phyloP scores from a whole-genome alignment of 2,113 vertebrate genomes.

The Phalacrocorax pelagicus region DNA sequence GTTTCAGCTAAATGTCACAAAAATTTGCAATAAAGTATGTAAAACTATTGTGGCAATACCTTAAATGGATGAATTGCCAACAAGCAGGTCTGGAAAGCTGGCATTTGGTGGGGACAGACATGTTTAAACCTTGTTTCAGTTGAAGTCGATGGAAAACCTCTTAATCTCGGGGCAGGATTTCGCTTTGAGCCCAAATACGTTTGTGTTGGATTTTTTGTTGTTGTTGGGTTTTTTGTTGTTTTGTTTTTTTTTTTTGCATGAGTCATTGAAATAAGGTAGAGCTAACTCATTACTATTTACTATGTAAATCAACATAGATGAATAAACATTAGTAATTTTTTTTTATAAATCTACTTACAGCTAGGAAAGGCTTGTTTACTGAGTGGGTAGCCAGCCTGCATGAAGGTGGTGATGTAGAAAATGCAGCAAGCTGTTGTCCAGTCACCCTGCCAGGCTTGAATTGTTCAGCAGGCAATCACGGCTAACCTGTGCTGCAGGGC shows the following conservation, averaged over 20 bases:
- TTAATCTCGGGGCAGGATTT: neutral
- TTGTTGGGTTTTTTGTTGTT: neutral
- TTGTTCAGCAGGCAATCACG: conserved; percentile 57
- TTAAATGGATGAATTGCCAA: neutral
- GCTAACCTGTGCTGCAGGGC: conserved; percentile 60
- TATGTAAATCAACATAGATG: neutral
- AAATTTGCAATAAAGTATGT: neutral
- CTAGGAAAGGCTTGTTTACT: conserved; percentile 57
- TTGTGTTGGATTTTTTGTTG: neutral
- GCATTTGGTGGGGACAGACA: neutral
- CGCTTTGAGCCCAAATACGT: neutral
- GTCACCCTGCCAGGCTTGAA: conserved; percentile 71
- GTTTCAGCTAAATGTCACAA: neutral
- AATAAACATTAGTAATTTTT: neutral
- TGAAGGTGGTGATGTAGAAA: neutral
- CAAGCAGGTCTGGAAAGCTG: neutral
- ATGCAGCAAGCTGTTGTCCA: conserved; percentile 65
- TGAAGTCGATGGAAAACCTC: neutral
- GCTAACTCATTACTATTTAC: neutral
- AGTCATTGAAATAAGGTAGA: neutral
- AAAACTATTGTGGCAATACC: neutral
- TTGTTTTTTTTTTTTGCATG: neutral
- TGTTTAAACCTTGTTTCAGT: neutral
- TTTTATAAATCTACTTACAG: conserved; percentile 41
- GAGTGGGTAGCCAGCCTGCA: conserved; percentile 63